Base-by-base conservation (phyloP, 2,888 invertebrate genomes). In the Platycheirus albimanus region DNA sequence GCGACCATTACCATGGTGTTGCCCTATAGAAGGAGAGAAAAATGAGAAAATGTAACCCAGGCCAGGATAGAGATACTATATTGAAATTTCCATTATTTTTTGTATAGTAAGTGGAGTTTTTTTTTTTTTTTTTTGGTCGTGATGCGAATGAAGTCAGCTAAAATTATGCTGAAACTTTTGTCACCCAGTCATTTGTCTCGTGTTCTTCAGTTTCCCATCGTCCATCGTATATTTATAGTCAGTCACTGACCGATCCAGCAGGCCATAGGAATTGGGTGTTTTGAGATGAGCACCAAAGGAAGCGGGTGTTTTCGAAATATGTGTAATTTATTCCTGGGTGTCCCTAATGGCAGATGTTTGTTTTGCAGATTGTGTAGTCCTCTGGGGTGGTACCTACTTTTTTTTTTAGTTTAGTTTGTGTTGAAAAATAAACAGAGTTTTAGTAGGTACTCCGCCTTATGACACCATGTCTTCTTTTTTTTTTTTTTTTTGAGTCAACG, bases 151-250 rank as follows among this genome's bases (percentile, higher is more conserved):
- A 83, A 83, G 83, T 83, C 78, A 74, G 74, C 64, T 74, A 74
- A 83, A 83, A 83, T 83, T 78, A 83, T 83, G 83, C 83, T 78
- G 49, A 83, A 83, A 83, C 43, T 83, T 83, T 83, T 77, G 41
- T 41, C 78, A 51, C 70, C 61, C 76, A 66, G 66, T 54, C 80
- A 51, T 63, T 77, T 76, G 52, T 76, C 75, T 58, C 69, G 45
- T 67, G 61, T 66, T 64, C 45, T 33, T 80, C 63, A 61, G 61
- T 20, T 80, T 61, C 61, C 41, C 45, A 28, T 28, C 28, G 41
- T 24, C 15, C n/a, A 17, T 43, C 17, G 61, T 61, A n/a, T n/a
- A n/a, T n/a, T n/a, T n/a, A n/a, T n/a, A n/a, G n/a, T n/a, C n/a
- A n/a, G n/a, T n/a, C 30, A 45, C 45, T 61, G 61, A 61, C 61